Percentiles rank a stretch among this genome's conserved stretches.
Evolutionary conservation across 1,140 invertebrate genomes (phyloP).

Genomic region (Drosophila bocki): DNA sequence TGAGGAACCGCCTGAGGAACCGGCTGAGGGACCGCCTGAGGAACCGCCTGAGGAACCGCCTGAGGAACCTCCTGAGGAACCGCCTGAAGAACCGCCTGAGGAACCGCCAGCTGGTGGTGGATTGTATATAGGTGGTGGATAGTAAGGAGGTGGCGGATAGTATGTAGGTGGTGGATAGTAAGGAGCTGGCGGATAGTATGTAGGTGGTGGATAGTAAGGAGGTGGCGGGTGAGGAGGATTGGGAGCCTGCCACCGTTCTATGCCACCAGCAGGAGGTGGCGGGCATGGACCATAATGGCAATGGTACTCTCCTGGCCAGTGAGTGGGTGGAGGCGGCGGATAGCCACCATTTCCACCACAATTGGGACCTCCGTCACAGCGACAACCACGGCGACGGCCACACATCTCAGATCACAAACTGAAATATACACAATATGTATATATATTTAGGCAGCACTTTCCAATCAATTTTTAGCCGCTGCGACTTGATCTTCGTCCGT

Average conservation of each 20-base stretch:
- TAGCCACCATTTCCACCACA: neutral
- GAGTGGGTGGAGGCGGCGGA: neutral
- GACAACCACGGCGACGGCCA: neutral
- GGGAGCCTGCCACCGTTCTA: too few species aligned
- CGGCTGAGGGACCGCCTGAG: too few species aligned
- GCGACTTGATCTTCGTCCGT: neutral
- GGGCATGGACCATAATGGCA: too few species aligned
- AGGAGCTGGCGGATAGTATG: neutral
- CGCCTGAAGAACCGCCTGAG: too few species aligned
- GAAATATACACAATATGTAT: conserved; percentile 7
- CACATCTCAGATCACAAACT: conserved; percentile 7
- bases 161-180: neutral
- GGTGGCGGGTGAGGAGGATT: neutral
- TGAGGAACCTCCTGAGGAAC: too few species aligned
- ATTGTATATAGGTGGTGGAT: neutral
- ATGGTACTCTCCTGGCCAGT: neutral
- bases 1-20: neutral
- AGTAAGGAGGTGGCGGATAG: neutral
- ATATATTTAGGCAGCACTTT: neutral
- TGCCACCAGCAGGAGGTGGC: too few species aligned
- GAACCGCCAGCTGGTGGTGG: conserved; percentile 1
- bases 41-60: too few species aligned
- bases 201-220: neutral
- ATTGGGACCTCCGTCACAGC: neutral
- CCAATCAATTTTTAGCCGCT: neutral